These are phyloP conservation scores for Drosophila chauvacae DNA, from an alignment of 1,140 invertebrate genomes.

Conservation along the genomic window DNA sequence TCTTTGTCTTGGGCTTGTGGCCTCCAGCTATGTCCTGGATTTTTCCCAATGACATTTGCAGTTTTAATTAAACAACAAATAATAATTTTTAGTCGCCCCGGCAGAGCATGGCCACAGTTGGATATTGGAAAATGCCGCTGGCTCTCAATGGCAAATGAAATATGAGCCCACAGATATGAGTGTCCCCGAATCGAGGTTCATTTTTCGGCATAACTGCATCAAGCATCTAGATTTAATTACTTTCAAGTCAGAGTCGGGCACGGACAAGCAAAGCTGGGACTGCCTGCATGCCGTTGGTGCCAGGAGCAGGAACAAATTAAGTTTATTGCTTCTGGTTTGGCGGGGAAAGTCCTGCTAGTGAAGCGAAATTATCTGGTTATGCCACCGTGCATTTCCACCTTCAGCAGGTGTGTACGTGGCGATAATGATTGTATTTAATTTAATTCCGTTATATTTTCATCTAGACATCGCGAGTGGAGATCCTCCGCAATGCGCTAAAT, in stretches of 20 bases:
- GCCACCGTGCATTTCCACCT: constrained; percentile 5
- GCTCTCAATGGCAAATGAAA: constrained; percentile 30
- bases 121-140: constrained; percentile 16
- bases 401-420: constrained; percentile 55
- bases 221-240: constrained; percentile 52
- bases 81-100: constrained; percentile 46
- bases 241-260: constrained; percentile 33
- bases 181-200: constrained; percentile 1
- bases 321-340: constrained; percentile 55
- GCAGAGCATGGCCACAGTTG: not conserved
- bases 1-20: constrained; percentile 50
- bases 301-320: constrained; percentile 46
- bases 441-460: constrained; percentile 84
- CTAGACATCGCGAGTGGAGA: constrained; percentile 55
- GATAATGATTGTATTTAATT: constrained; percentile 84
- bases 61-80: constrained; percentile 78
- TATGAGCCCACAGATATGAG: constrained; percentile 15
- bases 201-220: constrained; percentile 39
- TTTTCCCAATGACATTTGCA: constrained; percentile 77
- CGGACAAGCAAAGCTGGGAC: constrained; percentile 6
- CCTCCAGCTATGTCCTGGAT: constrained; percentile 54
- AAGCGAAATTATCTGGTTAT: constrained; percentile 72
- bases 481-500: constrained; percentile 79
- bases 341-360: constrained; percentile 51
- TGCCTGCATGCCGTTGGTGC: not conserved